Evolutionary conservation across 1,140 invertebrate species (phyloP).

Genomic region (Mylabris phalerata): DNA sequence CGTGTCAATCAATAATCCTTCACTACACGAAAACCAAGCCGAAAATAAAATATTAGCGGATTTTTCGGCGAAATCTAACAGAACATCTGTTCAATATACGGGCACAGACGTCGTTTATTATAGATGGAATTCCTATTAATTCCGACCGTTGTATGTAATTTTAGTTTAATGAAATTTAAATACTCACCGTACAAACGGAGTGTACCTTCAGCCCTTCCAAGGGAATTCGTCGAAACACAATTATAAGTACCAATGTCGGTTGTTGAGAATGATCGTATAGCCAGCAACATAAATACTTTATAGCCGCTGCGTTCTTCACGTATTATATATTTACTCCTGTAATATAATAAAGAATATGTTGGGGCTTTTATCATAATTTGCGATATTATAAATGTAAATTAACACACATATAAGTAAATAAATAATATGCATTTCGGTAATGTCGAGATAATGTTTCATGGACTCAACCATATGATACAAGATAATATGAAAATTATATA

Average conservation of each 20-base stretch:
- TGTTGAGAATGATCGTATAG: conserved; percentile 68
- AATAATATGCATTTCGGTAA: not conserved
- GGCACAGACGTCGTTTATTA: no score
- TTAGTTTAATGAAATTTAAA: conserved; percentile 1
- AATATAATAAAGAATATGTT: conserved; percentile 18
- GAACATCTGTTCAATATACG: no score
- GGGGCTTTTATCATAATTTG: not conserved
- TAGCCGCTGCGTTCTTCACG: conserved; percentile 70
- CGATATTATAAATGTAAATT: no score
- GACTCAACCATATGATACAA: no score
- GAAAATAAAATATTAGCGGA: no score
- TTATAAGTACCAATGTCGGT: conserved; percentile 83
- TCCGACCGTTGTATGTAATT: no score
- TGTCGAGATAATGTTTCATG: no score
- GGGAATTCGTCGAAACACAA: conserved; percentile 83
- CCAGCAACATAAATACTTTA: conserved; percentile 76
- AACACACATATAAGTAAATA: not conserved
- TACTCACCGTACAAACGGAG: conserved; percentile 79
- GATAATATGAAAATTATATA: no score
- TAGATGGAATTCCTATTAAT: no score
- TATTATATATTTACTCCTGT: conserved; percentile 74
- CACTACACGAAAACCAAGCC: not conserved
- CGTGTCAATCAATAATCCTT: not conserved
- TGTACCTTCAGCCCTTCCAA: conserved; percentile 78
- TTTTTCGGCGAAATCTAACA: no score